phyloP scores from a whole-genome alignment of 92 coral and sea anemone genomes.

The Porites evermanni region DNA sequence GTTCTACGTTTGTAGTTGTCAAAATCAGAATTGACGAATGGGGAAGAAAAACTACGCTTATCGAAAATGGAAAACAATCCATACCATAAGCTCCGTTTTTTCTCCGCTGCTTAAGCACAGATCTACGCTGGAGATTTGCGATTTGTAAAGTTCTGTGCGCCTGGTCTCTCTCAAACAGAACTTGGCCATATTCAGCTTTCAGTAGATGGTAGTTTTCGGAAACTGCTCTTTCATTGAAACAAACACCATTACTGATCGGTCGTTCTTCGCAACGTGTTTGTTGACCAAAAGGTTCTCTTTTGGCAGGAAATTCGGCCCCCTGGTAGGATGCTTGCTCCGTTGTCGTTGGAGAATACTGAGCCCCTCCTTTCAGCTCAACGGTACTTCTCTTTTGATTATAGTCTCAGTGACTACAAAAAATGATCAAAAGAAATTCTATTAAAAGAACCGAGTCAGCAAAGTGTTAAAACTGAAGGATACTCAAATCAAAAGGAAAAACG shows the following conservation, averaged over 20 bases:
- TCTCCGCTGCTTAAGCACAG: neutral
- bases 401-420: too few relatives aligned
- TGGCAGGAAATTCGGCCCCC: too few relatives aligned
- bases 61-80: neutral
- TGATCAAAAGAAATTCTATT: too few relatives aligned
- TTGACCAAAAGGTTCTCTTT: neutral
- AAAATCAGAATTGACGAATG: too few relatives aligned
- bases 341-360: neutral
- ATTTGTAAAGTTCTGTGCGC: constrained; percentile 13
- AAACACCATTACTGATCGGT: neutral
- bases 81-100: neutral
- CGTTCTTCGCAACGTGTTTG: neutral
- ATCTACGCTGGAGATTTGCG: neutral
- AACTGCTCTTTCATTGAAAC: neutral
- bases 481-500: too few relatives aligned
- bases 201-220: neutral
- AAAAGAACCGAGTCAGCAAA: too few relatives aligned
- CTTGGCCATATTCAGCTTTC: neutral
- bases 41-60: neutral
- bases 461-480: too few relatives aligned
- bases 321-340: neutral
- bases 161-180: constrained; percentile 13
- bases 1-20: too few relatives aligned
- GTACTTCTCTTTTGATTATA: neutral
- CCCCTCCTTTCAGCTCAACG: neutral